Conservation (phyloP, 2,797 vertebrate species). For the Pogoniulus pusillus region DNA sequence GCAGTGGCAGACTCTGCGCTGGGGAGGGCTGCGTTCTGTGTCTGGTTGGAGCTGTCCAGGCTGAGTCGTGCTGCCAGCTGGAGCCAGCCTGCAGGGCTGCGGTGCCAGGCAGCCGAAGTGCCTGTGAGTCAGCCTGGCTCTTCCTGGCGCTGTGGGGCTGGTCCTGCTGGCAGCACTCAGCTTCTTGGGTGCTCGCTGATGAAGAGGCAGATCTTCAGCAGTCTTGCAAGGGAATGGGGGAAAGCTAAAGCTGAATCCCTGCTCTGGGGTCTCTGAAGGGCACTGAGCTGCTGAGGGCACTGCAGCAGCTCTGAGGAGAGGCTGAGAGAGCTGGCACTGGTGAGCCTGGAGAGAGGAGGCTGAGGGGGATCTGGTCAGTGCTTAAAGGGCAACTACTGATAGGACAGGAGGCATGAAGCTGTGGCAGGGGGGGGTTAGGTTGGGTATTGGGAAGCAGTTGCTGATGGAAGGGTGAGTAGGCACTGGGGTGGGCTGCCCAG, state of each 20-base stretch:
- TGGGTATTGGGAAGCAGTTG: too few relatives aligned
- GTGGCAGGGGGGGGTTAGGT: too few relatives aligned
- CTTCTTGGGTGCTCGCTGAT: constrained; percentile 6
- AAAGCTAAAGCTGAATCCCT: background rate
- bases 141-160: background rate
- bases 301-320: too few relatives aligned
- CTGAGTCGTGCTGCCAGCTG: background rate
- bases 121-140: background rate
- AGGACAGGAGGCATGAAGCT: too few relatives aligned
- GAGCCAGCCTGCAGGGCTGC: background rate
- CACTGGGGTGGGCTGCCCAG: too few relatives aligned
- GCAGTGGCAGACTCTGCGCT: background rate
- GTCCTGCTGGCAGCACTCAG: background rate
- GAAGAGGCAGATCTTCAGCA: background rate
- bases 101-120: background rate
- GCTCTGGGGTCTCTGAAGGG: background rate
- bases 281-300: too few relatives aligned
- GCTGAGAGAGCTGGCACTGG: too few relatives aligned
- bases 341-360: too few relatives aligned
- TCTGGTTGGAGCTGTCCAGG: background rate
- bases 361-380: too few relatives aligned
- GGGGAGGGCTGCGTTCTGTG: background rate
- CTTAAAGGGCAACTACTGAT: too few relatives aligned
- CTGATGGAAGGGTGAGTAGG: too few relatives aligned
- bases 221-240: background rate